Evolutionary conservation across 1,140 invertebrate species (phyloP).

Genomic region (Drosophila kurseongensis): DNA sequence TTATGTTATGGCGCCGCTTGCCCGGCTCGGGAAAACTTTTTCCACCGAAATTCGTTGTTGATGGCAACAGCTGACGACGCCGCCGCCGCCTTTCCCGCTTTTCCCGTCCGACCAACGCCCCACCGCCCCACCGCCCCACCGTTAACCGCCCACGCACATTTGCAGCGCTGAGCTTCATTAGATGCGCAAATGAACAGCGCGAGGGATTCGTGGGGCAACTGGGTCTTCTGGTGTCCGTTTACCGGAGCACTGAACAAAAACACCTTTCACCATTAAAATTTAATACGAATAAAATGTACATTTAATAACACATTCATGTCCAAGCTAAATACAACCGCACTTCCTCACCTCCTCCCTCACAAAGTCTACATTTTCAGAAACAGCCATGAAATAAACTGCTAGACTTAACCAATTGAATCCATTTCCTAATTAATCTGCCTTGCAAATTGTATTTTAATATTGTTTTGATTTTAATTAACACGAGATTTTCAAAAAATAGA

Average conservation of each 20-base stretch:
- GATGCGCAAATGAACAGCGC: conserved; percentile 73
- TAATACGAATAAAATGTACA: too few relatives aligned
- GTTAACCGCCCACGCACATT: conserved; percentile 77
- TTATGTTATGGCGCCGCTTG: conserved; percentile 60
- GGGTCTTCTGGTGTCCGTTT: not conserved
- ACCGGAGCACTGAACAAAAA: conserved; percentile 2
- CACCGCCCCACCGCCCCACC: conserved; percentile 15
- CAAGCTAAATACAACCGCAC: too few relatives aligned
- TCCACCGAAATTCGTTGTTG: conserved; percentile 43
- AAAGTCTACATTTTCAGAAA: too few relatives aligned
- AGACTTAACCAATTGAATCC: too few relatives aligned
- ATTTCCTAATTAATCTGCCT: too few relatives aligned
- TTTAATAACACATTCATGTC: too few relatives aligned
- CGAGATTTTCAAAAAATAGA: too few relatives aligned
- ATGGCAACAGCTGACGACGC: conserved; percentile 29
- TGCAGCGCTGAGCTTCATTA: conserved; percentile 73
- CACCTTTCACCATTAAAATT: too few relatives aligned
- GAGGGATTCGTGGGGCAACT: conserved; percentile 1
- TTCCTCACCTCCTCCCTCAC: too few relatives aligned
- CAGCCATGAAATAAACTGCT: too few relatives aligned
- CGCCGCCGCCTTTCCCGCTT: conserved; percentile 2
- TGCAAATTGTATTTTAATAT: too few relatives aligned
- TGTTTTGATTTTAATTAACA: too few relatives aligned
- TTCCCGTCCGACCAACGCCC: conserved; percentile 22
- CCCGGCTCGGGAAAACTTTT: conserved; percentile 57